These are phyloP conservation scores for Drosophila burlai DNA, from an alignment of 1,140 invertebrate species.

Conservation along the genomic window DNA sequence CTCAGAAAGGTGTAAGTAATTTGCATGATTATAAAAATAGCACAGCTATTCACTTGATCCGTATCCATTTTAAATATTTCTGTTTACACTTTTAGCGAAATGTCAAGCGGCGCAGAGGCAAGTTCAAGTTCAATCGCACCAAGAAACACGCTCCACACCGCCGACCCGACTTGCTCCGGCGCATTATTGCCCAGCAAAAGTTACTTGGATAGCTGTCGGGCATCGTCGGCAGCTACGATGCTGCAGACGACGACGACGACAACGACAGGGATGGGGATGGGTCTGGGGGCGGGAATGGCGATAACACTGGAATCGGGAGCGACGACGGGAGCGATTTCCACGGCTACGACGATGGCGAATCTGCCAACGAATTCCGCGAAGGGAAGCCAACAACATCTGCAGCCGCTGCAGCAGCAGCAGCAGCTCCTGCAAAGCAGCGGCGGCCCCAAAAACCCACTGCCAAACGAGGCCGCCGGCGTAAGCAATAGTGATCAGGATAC, in stretches of 20 bases:
- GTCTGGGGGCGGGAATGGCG: conserved; percentile 30
- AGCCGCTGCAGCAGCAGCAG: conserved; percentile 42
- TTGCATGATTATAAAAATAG: background rate
- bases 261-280: conserved; percentile 32
- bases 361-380: conserved; percentile 68
- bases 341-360: conserved; percentile 78
- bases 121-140: conserved; percentile 91
- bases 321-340: conserved; percentile 75
- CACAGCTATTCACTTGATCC: background rate
- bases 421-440: conserved; percentile 38
- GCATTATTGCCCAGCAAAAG: conserved; percentile 86
- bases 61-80: background rate
- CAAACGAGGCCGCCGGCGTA: conserved; percentile 44
- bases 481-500: conserved; percentile 36
- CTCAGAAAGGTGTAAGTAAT: conserved; percentile 79
- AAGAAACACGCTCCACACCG: conserved; percentile 90
- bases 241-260: conserved; percentile 66
- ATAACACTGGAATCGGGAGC: conserved; percentile 55
- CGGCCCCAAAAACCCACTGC: conserved; percentile 44
- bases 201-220: conserved; percentile 88
- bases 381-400: conserved; percentile 67
- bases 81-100: conserved; percentile 65
- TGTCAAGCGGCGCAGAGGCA: conserved; percentile 90
- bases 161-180: conserved; percentile 83
- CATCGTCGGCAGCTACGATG: conserved; percentile 85